Percentiles rank a stretch among this genome's conserved stretches.
Evolutionary conservation across 2,888 invertebrate species (phyloP).

Genomic region (Pachycephus smyrnensis): DNA sequence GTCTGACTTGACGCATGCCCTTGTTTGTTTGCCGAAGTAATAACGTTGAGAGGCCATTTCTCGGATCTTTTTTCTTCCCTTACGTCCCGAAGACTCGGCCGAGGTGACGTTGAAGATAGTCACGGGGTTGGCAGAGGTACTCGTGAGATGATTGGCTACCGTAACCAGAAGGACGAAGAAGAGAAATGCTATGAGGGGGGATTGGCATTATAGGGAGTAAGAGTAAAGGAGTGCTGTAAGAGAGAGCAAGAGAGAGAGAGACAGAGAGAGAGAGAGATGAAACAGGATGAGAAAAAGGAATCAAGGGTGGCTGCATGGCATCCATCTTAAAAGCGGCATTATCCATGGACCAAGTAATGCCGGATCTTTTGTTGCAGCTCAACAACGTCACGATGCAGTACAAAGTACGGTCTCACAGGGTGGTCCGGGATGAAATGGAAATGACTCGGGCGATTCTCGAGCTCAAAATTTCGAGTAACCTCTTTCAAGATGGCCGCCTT

Average conservation of each 20-base stretch:
- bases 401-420: conserved; percentile 35
- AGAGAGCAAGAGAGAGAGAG: too few species aligned
- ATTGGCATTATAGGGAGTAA: not conserved
- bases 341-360: not conserved
- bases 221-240: not conserved
- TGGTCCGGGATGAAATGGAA: conserved; percentile 37
- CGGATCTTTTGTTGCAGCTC: conserved; percentile 45
- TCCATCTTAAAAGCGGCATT: not conserved
- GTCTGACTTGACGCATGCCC: conserved; percentile 43
- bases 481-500: conserved; percentile 55
- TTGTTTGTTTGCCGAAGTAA: conserved; percentile 31
- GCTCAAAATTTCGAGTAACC: conserved; percentile 49
- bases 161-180: not conserved
- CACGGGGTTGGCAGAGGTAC: not conserved
- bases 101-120: not conserved
- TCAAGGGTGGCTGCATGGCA: not conserved
- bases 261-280: too few species aligned
- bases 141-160: not conserved
- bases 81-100: not conserved
- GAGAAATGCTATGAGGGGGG: not conserved
- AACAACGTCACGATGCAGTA: conserved; percentile 41
- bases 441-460: conserved; percentile 50
- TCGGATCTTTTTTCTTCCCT: not conserved
- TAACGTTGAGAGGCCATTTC: conserved; percentile 23
- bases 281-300: not conserved